These are phyloP conservation scores for Prunella himalayana DNA, from an alignment of 2,113 vertebrate genomes.

Conservation along the genomic window DNA sequence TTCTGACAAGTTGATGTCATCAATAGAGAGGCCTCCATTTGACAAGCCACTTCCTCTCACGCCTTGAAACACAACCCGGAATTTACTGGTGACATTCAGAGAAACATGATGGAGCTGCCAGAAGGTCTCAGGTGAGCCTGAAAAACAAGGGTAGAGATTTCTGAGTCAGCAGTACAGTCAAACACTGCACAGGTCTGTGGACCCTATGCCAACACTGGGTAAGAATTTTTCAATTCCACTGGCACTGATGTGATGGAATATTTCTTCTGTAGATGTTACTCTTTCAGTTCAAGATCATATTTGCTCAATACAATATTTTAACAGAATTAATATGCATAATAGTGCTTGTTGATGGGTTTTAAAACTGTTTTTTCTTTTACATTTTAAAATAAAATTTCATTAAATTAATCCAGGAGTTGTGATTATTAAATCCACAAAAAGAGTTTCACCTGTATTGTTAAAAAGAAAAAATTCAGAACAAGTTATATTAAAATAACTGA, in stretches of 20 bases:
- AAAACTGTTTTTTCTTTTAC: background rate
- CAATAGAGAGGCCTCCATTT: slow-evolving; percentile 84
- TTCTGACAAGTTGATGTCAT: slow-evolving; percentile 93
- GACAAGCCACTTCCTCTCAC: slow-evolving; percentile 56
- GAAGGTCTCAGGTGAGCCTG: slow-evolving; percentile 66
- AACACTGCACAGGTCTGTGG: background rate
- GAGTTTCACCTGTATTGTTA: background rate
- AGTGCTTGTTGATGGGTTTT: background rate
- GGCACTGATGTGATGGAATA: background rate
- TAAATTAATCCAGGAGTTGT: background rate
- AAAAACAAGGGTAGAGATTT: slow-evolving; percentile 8
- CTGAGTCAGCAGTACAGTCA: background rate
- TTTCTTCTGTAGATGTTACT: background rate
- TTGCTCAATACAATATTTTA: background rate
- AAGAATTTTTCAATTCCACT: background rate
- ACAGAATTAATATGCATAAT: background rate
- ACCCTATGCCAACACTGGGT: background rate
- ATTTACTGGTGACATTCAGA: slow-evolving; percentile 77
- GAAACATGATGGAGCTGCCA: slow-evolving; percentile 88
- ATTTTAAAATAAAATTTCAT: background rate
- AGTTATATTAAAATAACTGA: background rate
- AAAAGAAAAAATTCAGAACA: background rate
- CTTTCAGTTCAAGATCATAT: background rate
- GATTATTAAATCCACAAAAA: background rate
- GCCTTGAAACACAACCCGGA: slow-evolving; percentile 84